A percentile compares a stretch with the other conserved stretches of the same genome.
These are phyloP conservation scores for Xestobium rufovillosum DNA, from an alignment of 2,888 invertebrate genomes.

Conservation along the genomic window DNA sequence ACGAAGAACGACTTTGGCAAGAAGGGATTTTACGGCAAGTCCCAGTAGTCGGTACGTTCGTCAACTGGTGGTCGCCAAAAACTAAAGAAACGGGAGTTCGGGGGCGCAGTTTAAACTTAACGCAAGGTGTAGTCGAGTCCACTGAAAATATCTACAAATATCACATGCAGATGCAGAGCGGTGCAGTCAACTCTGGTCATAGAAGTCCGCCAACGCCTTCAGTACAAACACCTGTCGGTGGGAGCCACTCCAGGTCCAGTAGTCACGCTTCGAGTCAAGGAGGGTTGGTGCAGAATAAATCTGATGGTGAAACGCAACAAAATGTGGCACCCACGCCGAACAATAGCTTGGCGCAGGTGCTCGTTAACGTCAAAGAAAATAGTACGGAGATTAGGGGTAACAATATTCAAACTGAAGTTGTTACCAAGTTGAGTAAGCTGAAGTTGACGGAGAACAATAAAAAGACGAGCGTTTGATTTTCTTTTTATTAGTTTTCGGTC, in stretches of 20 bases:
- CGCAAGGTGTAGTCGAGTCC: slow-evolving; percentile 70
- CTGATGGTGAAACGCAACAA: slow-evolving; percentile 1
- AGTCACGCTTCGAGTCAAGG: slow-evolving; percentile 19
- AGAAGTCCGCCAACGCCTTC: slow-evolving; percentile 61
- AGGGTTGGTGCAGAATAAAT: background rate
- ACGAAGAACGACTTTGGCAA: slow-evolving; percentile 83
- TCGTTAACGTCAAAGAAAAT: too few species aligned
- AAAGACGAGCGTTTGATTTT: too few species aligned
- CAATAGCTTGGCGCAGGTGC: too few species aligned
- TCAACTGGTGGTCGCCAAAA: slow-evolving; percentile 93
- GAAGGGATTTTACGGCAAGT: slow-evolving; percentile 91
- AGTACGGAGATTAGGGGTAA: too few species aligned
- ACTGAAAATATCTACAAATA: slow-evolving; percentile 74
- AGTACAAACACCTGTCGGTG: slow-evolving; percentile 59
- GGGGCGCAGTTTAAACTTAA: slow-evolving; percentile 75
- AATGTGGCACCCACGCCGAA: too few species aligned
- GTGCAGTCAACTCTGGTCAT: slow-evolving; percentile 46
- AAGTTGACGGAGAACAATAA: too few species aligned
- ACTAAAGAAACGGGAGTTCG: slow-evolving; percentile 66
- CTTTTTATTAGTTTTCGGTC: too few species aligned
- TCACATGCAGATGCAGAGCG: slow-evolving; percentile 71
- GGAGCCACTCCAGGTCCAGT: slow-evolving; percentile 50
- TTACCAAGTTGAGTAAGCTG: too few species aligned
- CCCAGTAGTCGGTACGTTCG: slow-evolving; percentile 87
- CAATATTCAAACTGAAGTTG: too few species aligned